Evolutionary conservation across 2,797 vertebrate genomes (phyloP).

Genomic region (Rhinogobio ventralis): DNA sequence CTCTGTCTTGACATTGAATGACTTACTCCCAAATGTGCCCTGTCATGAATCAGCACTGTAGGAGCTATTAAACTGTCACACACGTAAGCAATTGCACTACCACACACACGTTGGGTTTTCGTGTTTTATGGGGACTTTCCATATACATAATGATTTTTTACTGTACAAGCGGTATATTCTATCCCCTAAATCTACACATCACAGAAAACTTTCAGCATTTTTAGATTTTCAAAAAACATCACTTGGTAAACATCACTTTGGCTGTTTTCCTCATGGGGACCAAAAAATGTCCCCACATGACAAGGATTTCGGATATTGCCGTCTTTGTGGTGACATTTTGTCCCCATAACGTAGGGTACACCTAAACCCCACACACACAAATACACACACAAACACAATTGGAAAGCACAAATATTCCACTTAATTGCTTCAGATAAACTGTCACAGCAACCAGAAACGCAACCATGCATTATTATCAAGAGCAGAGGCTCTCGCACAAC

Average conservation of each 20-base stretch:
- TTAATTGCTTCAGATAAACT: conserved; percentile 26
- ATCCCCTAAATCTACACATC: no score
- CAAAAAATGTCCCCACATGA: no score
- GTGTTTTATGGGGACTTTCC: not conserved
- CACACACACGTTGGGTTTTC: not conserved
- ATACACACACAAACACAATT: conserved; percentile 34
- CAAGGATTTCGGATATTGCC: not conserved
- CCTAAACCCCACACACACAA: conserved; percentile 12
- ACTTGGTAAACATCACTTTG: no score
- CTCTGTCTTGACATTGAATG: conserved; percentile 68
- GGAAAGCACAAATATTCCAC: conserved; percentile 23
- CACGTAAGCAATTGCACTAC: conserved; percentile 19
- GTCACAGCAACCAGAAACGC: conserved; percentile 10
- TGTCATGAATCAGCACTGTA: conserved; percentile 70
- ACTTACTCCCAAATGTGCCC: conserved; percentile 69
- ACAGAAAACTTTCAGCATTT: no score
- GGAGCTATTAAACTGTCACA: conserved; percentile 63
- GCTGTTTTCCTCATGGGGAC: no score
- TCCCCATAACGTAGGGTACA: not conserved
- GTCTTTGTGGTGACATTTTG: not conserved
- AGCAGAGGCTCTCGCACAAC: conserved; percentile 30
- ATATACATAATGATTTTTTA: no score
- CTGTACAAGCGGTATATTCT: no score
- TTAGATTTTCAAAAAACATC: no score
- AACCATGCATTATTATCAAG: not conserved